Evolutionary conservation across 1,140 invertebrate genomes (phyloP), one percentile per base, ranked within the genome.

Genomic region (Elysia chlorotica): DNA sequence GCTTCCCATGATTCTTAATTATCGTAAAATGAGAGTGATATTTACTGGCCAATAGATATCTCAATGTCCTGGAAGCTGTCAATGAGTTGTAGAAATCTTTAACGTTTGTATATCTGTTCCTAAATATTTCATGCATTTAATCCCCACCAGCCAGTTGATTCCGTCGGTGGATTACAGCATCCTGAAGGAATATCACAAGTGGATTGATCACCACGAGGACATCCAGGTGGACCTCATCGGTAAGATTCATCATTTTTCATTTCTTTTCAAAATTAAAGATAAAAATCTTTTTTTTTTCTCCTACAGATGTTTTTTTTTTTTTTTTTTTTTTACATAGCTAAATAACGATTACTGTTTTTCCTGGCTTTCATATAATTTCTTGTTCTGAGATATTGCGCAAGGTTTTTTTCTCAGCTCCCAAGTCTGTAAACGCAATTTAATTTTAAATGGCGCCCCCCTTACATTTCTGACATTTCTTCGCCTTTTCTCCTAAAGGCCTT

Each of bases 191-290:
- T 59, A 33, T 21, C 67, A 70, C 33, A 4, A 6, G 4, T 70
- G 56, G 53, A 3, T 61, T 1, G 23, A 37, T 17, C n/a, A 35
- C 21, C 4, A 70, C 23, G 54, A 70, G 28, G 67, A 70, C 19
- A 38, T 70, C 23, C 2, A 38, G n/a, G 53, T 61, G 35, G 67
- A 70, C 35, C 56, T 70, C 2, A 59, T 70, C 2, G 67, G 67
- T 70, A 38, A 59, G n/a, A n/a, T n/a, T n/a, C n/a, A n/a, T n/a
- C n/a, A n/a, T n/a, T n/a, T n/a, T n/a, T n/a, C n/a, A n/a, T n/a
- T n/a, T n/a, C n/a, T n/a, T 59, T 10, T 59, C 10, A 17, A 59
- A 10, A 17, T 28, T 59, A 10, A 25, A n/a, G 56, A n/a, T 17
- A 10, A 59, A 59, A 17, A n/a, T 10, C 25, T 25, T 59, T 17